Evolutionary conservation across 2,888 invertebrate genomes (phyloP), one percentile per base, ranked within the genome.

Genomic region (Dryobotodes eremita): DNA sequence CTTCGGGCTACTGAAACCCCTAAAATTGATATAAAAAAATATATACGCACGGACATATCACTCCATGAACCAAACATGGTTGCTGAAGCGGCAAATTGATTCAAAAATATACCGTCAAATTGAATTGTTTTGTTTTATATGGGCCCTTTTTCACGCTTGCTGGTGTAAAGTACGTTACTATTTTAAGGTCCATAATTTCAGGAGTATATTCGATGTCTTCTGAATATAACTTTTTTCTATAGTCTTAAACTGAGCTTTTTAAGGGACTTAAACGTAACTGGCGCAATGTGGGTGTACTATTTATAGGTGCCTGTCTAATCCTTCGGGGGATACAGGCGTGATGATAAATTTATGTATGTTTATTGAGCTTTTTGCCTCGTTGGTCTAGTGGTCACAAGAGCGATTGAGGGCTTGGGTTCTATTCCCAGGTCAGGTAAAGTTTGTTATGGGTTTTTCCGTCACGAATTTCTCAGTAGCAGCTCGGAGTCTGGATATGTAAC

Each of bases 31-130:
- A 90, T 77, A 84, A 82, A 92, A 62, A 92, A 92, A 93, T 92
- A 91, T 92, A 89, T 89, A 92, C 92, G 93, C 93, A 92, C 92
- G 93, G 92, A 83, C 86, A 88, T 85, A 85, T 85, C 85, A 83
- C 88, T 90, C 90, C 87, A 89, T 90, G 92, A 90, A 89, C 91
- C 92, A 89, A 90, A 91, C 86, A 87, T 74, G 89, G 71, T 85
- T 88, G 92, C 86, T 91, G 90, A 88, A 89, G 89, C 93, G 92
- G 79, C 88, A 94, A 94, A 94, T 94, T 93, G 93, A 93, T 93
- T 93, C 92, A 94, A 93, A 94, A 93, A 93, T 93, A 92, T 92
- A 90, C 92, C 90, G 90, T 91, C 91, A 92, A 92, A 93, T 92
- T 92, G 93, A 93, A 93, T 90, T 89, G 75, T 48, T 82, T 83